Conservation (phyloP, 2,888 invertebrate genomes). For the Eurois occulta region DNA sequence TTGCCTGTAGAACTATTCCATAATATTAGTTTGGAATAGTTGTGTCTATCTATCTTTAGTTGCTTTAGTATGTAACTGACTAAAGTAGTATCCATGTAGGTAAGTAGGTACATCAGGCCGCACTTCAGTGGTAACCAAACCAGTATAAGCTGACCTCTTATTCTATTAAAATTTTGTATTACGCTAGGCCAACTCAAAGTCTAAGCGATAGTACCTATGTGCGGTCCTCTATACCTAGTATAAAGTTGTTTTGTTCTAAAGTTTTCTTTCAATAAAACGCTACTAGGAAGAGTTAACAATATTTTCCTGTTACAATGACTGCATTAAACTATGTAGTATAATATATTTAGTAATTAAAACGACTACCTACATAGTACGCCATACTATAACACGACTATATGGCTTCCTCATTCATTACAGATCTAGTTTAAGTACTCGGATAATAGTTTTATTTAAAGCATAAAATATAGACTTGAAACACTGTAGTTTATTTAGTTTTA, state of each 20-base stretch:
- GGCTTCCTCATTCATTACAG: conserved; percentile 10
- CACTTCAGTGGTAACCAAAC: neutral
- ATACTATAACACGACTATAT: neutral
- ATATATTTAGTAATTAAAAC: conserved; percentile 6
- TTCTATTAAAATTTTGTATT: too few relatives aligned
- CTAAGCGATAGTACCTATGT: too few relatives aligned
- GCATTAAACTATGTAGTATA: conserved; percentile 7
- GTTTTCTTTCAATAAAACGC: neutral
- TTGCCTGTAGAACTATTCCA: neutral
- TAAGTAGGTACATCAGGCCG: neutral
- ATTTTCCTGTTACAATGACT: neutral
- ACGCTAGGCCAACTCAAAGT: too few relatives aligned
- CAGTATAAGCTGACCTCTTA: neutral
- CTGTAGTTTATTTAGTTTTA: neutral
- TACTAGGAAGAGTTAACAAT: neutral
- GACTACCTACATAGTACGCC: neutral
- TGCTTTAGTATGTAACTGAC: neutral
- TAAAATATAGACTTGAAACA: neutral
- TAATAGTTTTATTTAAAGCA: neutral
- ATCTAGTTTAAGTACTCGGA: neutral
- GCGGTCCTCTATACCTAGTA: too few relatives aligned
- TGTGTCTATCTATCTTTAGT: too few relatives aligned
- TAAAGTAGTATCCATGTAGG: neutral
- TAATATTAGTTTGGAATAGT: too few relatives aligned
- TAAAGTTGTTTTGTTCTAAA: neutral